Conservation (phyloP, 2,797 vertebrate species). For the Sebastes vulpes region DNA sequence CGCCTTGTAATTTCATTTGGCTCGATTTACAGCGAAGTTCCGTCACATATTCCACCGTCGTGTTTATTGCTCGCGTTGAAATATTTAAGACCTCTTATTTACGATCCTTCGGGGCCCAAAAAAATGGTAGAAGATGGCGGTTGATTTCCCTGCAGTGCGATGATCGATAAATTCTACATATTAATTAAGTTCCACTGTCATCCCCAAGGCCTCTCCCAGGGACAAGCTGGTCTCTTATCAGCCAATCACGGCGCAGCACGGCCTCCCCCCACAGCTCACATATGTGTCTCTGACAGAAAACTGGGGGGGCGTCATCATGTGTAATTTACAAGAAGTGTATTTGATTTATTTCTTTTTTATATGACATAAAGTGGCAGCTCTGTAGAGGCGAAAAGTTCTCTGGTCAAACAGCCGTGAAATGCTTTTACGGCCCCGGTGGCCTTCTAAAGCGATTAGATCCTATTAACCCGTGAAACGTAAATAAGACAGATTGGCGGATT, state of each 20-base stretch:
- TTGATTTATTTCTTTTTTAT: conserved; percentile 53
- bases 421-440: conserved; percentile 42
- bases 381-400: conserved; percentile 47
- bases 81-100: conserved; percentile 69
- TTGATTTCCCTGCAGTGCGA: conserved; percentile 76
- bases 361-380: conserved; percentile 28
- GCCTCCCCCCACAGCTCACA: conserved; percentile 9
- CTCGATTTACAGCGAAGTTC: conserved; percentile 49
- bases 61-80: conserved; percentile 65
- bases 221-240: conserved; percentile 31
- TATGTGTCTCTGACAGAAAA: neutral
- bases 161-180: conserved; percentile 84
- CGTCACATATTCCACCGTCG: conserved; percentile 53
- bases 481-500: conserved; percentile 32
- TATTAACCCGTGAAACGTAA: conserved; percentile 53
- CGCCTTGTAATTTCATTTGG: conserved; percentile 50
- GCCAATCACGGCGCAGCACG: conserved; percentile 30
- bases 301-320: neutral
- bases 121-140: conserved; percentile 67
- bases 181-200: conserved; percentile 82
- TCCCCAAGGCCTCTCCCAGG: conserved; percentile 61
- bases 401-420: conserved; percentile 49
- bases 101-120: conserved; percentile 39
- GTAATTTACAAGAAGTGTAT: conserved; percentile 51
- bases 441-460: conserved; percentile 49